Base-by-base conservation (phyloP, 2,888 invertebrate genomes). In the Epirrhoe alternata region DNA sequence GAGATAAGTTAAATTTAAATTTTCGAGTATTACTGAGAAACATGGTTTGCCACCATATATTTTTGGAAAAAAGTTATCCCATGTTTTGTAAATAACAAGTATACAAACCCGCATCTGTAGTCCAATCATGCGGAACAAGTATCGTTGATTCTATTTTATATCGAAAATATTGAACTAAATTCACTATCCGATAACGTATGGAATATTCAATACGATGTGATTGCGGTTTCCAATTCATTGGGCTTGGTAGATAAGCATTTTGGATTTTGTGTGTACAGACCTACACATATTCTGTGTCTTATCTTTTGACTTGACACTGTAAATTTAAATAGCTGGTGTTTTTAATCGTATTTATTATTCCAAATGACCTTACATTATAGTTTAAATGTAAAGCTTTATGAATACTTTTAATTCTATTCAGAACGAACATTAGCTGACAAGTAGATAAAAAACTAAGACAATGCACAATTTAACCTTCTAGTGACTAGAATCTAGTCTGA, bases 141-240 rank as follows among this genome's bases (percentile, higher is more conserved):
- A 14, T 45, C n/a, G 12, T 1, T 10, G 16, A 47, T 59, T 5
- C 24, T 16, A 38, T 49, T 64, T 54, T 38, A 59, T 59, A 49
- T 16, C n/a, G 16, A 42, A 57, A 56, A 53, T 56, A 16, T 24
- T 56, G 51, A 58, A 59, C 53, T 17, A 54, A 59, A 54, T 54
- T 16, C 35, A 54, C 35, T 47, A 53, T 24, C 24, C 57, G 54
- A 64, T 59, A 53, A 64, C 5, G 16, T 24, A 47, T 47, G 14
- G 49, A 59, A 51, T 54, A 52, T 52, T 31, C 33, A 42, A 60
- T 56, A 55, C 51, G n/a, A 59, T 60, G 59, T 56, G 56, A 56
- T 61, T 52, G 65, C 65, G 51, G 59, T 53, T 64, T 49, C 53
- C 53, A 10, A 59, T 30, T 54, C 38, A 53, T 30, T 64, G 35